Evolutionary conservation across 2,888 invertebrate genomes (phyloP).

Genomic region (Ochropleura plecta): DNA sequence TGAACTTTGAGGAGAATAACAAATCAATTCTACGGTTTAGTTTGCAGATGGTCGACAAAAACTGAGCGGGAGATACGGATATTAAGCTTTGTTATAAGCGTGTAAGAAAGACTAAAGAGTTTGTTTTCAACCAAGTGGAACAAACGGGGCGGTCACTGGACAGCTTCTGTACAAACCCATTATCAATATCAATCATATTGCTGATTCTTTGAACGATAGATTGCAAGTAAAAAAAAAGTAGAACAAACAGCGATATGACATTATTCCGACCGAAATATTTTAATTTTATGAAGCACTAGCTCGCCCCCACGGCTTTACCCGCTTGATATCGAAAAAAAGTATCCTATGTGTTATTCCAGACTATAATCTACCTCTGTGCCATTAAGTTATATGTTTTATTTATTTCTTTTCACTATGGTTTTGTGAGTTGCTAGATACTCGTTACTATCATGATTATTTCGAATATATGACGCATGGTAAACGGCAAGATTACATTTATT

Average conservation of each 20-base stretch:
- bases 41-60: neutral
- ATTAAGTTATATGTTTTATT: no score
- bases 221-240: no score
- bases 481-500: no score
- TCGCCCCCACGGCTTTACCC: no score
- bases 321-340: no score
- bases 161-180: no score
- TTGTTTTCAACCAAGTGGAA: neutral
- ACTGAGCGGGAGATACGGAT: constrained; percentile 1
- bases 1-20: constrained; percentile 57
- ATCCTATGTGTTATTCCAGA: no score
- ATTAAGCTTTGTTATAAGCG: neutral
- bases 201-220: no score
- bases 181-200: no score
- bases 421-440: neutral
- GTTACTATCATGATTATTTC: neutral
- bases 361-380: no score
- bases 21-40: constrained; percentile 46
- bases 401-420: neutral
- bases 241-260: no score
- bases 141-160: no score
- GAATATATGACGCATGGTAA: neutral
- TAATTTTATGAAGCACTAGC: neutral
- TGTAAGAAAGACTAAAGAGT: neutral
- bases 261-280: neutral